Evolutionary conservation across 1,140 invertebrate genomes (phyloP).

Genomic region (Halyomorpha halys): DNA sequence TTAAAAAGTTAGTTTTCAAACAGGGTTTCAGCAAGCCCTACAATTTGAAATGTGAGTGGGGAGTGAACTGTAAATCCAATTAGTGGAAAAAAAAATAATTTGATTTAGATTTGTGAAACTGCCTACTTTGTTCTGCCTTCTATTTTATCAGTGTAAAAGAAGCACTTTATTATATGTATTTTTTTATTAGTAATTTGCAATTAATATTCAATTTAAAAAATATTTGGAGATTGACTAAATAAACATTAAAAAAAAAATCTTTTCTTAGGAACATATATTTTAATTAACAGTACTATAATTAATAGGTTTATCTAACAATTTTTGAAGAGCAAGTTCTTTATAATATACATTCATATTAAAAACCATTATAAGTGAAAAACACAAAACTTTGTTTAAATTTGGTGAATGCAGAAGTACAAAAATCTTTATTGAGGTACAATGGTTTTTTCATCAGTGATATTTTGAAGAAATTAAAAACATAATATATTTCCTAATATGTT

Average conservation of each 20-base stretch:
- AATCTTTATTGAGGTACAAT: conserved; percentile 3
- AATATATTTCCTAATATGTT: too few relatives aligned
- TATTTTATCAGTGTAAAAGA: neutral
- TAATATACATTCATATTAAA: too few relatives aligned
- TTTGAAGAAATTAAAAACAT: neutral
- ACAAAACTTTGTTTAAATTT: neutral
- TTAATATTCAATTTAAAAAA: too few relatives aligned
- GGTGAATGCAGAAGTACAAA: conserved; percentile 1
- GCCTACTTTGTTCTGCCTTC: neutral
- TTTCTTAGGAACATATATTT: too few relatives aligned
- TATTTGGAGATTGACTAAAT: too few relatives aligned
- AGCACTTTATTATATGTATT: neutral
- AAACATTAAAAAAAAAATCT: too few relatives aligned
- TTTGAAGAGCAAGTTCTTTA: too few relatives aligned
- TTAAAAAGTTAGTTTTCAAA: conserved; percentile 9
- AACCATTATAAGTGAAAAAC: too few relatives aligned
- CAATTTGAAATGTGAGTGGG: neutral
- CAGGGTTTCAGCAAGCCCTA: conserved; percentile 10
- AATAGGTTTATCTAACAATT: too few relatives aligned
- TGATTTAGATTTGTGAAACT: neutral
- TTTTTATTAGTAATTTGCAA: too few relatives aligned
- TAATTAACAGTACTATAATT: too few relatives aligned
- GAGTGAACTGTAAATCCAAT: conserved; percentile 4
- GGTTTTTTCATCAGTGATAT: neutral
- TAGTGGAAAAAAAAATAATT: neutral